Conservation (phyloP, 1,140 invertebrate genomes). For the Notospermus geniculatus region DNA sequence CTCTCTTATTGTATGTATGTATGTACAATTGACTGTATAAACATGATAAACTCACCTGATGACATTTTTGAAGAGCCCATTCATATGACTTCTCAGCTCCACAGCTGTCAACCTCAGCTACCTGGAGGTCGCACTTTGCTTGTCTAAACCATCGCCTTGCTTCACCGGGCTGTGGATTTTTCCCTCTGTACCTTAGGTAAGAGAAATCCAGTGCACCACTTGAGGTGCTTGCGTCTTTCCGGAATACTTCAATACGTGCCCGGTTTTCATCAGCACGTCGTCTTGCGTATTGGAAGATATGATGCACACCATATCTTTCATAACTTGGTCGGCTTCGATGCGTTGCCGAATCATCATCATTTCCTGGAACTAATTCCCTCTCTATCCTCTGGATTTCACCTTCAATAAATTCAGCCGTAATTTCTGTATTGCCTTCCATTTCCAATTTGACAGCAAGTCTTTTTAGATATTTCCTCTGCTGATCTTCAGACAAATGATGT, state of each 20-base stretch:
- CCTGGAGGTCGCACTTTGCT: not conserved
- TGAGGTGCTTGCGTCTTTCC: not conserved
- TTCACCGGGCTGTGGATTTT: slow-evolving; percentile 6
- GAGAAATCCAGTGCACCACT: not conserved
- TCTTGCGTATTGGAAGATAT: not conserved
- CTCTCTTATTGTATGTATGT: too few relatives aligned
- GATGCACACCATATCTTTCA: not conserved
- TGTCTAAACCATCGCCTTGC: not conserved
- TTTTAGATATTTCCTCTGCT: not conserved
- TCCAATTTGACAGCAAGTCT: not conserved
- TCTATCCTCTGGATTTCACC: too few relatives aligned
- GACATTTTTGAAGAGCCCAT: too few relatives aligned
- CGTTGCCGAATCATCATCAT: not conserved
- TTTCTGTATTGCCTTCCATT: too few relatives aligned
- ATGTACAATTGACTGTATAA: too few relatives aligned
- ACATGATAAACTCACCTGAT: too few relatives aligned
- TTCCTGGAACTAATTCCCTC: not conserved
- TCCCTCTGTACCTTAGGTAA: not conserved
- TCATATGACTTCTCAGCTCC: too few relatives aligned
- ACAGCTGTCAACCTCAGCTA: too few relatives aligned
- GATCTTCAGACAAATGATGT: not conserved
- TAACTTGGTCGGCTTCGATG: not conserved
- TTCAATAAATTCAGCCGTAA: too few relatives aligned
- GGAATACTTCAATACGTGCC: not conserved
- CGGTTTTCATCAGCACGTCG: not conserved